phyloP scores from a whole-genome alignment of 2,797 vertebrate genomes.

The Gila robusta region DNA sequence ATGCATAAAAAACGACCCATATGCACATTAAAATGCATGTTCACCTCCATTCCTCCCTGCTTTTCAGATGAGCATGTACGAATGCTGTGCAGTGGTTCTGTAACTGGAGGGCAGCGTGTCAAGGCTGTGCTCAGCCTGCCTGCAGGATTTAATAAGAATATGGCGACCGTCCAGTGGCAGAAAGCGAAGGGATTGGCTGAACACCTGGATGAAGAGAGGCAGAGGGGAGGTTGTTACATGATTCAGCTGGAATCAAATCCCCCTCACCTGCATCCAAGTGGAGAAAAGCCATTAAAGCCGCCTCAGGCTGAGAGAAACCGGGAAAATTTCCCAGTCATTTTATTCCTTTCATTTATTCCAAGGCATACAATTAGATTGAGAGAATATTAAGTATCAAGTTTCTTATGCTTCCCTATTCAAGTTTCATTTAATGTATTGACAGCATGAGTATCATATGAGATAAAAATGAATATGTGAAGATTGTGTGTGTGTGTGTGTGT shows the following conservation, averaged over 20 bases:
- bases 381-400: constrained; percentile 54
- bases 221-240: constrained; percentile 69
- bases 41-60: constrained; percentile 36
- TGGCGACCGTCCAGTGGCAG: constrained; percentile 93
- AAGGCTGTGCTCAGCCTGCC: constrained; percentile 87
- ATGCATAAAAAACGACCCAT: neutral
- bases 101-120: constrained; percentile 77
- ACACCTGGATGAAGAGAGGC: constrained; percentile 87
- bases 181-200: constrained; percentile 77
- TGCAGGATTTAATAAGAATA: constrained; percentile 93
- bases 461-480: neutral
- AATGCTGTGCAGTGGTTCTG: constrained; percentile 61
- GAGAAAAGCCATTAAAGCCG: constrained; percentile 89
- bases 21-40: neutral
- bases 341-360: constrained; percentile 48
- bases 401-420: constrained; percentile 30
- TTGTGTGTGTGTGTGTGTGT: no score
- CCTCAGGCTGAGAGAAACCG: constrained; percentile 85
- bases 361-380: constrained; percentile 46
- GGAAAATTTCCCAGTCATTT: constrained; percentile 63
- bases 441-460: constrained; percentile 39
- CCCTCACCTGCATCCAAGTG: constrained; percentile 88
- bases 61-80: constrained; percentile 50
- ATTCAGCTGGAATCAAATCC: constrained; percentile 86
- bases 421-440: constrained; percentile 40